Conservation (phyloP, 2,888 invertebrate species). For the Drosophila vallismaia region DNA sequence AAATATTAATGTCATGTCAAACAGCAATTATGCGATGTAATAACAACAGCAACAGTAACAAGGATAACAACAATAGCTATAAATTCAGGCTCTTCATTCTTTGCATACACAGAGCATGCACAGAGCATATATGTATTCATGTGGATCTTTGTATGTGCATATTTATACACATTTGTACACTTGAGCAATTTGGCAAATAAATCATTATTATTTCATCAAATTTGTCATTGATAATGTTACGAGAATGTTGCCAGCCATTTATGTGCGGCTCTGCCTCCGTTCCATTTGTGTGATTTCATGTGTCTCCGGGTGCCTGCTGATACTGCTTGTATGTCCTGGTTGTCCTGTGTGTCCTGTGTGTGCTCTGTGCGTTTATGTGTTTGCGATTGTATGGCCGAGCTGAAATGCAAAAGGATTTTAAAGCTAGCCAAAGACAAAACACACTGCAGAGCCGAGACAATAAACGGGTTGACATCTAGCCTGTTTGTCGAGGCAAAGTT, state of each 20-base stretch:
- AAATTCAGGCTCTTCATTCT: conserved; percentile 61
- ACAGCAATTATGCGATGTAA: conserved; percentile 74
- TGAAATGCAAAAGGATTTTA: conserved; percentile 34
- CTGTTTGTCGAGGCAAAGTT: conserved; percentile 36
- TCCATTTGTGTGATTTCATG: conserved; percentile 9
- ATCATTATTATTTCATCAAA: conserved; percentile 79
- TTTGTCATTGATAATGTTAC: conserved; percentile 74
- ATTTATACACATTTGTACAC: conserved; percentile 56
- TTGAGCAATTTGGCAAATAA: conserved; percentile 77
- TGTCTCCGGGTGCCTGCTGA: conserved; percentile 6
- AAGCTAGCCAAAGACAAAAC: conserved; percentile 38
- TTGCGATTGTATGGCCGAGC: conserved; percentile 6
- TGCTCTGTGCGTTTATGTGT: no score
- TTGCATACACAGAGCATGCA: conserved; percentile 33
- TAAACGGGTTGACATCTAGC: conserved; percentile 24
- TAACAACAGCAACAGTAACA: conserved; percentile 43
- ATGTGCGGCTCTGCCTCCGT: conserved; percentile 20
- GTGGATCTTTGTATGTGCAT: conserved; percentile 27
- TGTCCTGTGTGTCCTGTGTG: no score
- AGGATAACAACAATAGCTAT: conserved; percentile 44
- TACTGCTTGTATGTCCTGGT: background rate
- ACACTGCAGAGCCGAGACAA: conserved; percentile 33
- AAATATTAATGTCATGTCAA: conserved; percentile 79
- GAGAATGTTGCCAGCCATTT: conserved; percentile 53
- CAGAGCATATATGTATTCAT: conserved; percentile 7